Conservation (phyloP, 2,888 invertebrate genomes). For the Odontocolon sp. region DNA sequence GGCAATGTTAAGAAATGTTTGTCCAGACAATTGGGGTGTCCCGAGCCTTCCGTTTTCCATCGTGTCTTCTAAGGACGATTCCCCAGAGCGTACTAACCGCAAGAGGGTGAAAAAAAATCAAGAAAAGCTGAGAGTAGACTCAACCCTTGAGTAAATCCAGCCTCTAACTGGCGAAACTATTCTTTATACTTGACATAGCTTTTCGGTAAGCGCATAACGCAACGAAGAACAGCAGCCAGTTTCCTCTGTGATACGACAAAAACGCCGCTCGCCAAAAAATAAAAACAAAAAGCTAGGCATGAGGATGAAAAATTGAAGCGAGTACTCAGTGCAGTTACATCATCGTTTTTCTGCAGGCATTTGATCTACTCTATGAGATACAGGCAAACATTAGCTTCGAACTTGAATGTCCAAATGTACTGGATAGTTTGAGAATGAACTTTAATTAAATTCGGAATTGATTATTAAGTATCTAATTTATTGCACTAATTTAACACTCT, state of each 20-base stretch:
- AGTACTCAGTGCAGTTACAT: slow-evolving; percentile 37
- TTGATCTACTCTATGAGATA: slow-evolving; percentile 19
- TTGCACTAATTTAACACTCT: too few relatives aligned
- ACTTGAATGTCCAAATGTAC: neutral
- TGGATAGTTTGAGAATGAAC: neutral
- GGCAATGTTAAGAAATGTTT: slow-evolving; percentile 25
- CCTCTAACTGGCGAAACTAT: neutral
- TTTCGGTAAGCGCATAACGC: slow-evolving; percentile 4
- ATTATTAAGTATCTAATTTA: slow-evolving; percentile 21
- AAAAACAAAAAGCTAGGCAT: too few relatives aligned
- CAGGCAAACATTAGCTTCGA: slow-evolving; percentile 28
- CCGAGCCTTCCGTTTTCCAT: neutral
- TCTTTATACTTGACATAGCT: slow-evolving; percentile 15
- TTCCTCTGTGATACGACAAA: slow-evolving; percentile 29
- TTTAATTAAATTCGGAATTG: slow-evolving; percentile 19
- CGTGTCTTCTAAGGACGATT: slow-evolving; percentile 22
- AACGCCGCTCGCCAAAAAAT: slow-evolving; percentile 10
- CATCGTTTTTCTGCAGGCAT: slow-evolving; percentile 13
- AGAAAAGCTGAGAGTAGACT: slow-evolving; percentile 34
- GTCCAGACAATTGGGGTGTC: neutral
- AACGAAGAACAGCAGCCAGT: neutral
- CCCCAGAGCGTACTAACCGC: slow-evolving; percentile 44
- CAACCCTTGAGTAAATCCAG: slow-evolving; percentile 20
- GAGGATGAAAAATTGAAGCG: slow-evolving; percentile 51
- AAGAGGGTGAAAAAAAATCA: slow-evolving; percentile 24